Evolutionary conservation across 1,140 invertebrate genomes (phyloP).

Genomic region (Nephila pilipes): DNA sequence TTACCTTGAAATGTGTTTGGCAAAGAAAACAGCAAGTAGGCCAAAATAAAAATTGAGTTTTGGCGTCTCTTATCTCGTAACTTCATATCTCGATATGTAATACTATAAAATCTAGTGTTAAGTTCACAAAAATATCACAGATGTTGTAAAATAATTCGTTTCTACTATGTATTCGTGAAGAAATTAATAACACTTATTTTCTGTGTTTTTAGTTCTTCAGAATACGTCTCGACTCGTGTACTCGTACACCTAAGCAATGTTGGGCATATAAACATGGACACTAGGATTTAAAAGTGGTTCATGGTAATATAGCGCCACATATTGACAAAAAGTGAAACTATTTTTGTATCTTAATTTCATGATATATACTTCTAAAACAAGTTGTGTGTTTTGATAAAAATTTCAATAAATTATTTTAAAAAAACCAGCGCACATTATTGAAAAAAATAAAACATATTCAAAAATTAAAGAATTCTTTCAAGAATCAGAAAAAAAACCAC

Average conservation of each 20-base stretch:
- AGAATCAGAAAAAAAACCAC: background rate
- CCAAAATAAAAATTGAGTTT: background rate
- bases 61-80: too few relatives aligned
- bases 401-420: background rate
- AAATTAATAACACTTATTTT: too few relatives aligned
- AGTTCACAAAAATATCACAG: too few relatives aligned
- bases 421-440: background rate
- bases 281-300: background rate
- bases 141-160: too few relatives aligned
- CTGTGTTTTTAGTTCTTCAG: too few relatives aligned
- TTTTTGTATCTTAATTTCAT: background rate
- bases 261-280: background rate
- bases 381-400: too few relatives aligned
- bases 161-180: too few relatives aligned
- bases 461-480: background rate
- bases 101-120: too few relatives aligned
- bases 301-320: slow-evolving; percentile 62
- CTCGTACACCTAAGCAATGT: background rate
- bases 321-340: slow-evolving; percentile 65
- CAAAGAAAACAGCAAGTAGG: background rate
- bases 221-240: background rate
- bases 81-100: background rate
- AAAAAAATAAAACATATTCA: background rate
- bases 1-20: slow-evolving; percentile 28
- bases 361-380: too few relatives aligned